These are phyloP conservation scores for Corbicula japonica DNA, from an alignment of 2,888 invertebrate genomes.

Conservation along the genomic window DNA sequence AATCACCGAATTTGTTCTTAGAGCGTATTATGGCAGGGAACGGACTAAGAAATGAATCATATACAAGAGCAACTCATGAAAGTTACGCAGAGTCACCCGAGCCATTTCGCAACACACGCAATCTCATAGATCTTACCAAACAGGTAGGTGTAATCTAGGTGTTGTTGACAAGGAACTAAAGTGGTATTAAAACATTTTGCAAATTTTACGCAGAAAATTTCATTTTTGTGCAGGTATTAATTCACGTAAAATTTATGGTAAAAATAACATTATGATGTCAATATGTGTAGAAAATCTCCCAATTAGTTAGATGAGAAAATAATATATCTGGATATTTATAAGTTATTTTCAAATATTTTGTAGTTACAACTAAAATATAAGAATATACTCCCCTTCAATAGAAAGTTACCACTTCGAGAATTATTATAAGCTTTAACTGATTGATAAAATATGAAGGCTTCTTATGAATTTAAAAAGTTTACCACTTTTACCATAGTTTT, in stretches of 20 bases:
- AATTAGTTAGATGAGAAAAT: no score
- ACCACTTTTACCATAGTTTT: no score
- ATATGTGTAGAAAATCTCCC: not conserved
- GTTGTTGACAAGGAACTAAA: not conserved
- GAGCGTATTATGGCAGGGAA: conserved; percentile 89
- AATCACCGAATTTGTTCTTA: conserved; percentile 92
- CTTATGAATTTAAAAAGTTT: no score
- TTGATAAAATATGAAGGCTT: no score
- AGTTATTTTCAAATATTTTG: no score
- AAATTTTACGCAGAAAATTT: conserved; percentile 1
- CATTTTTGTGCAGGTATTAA: no score
- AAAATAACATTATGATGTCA: not conserved
- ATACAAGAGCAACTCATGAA: conserved; percentile 91
- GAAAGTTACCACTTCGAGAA: no score
- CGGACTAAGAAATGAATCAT: conserved; percentile 94
- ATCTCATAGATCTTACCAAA: conserved; percentile 49
- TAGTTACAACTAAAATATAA: no score
- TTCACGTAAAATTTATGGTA: no score
- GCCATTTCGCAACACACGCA: conserved; percentile 16
- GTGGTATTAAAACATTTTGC: not conserved
- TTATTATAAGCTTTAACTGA: no score
- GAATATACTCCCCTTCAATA: no score
- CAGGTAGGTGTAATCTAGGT: conserved; percentile 26
- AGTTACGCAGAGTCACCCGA: conserved; percentile 80
- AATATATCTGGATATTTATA: not conserved